phyloP scores from a whole-genome alignment of 2,888 invertebrate genomes.

The Lutraria lutraria region DNA sequence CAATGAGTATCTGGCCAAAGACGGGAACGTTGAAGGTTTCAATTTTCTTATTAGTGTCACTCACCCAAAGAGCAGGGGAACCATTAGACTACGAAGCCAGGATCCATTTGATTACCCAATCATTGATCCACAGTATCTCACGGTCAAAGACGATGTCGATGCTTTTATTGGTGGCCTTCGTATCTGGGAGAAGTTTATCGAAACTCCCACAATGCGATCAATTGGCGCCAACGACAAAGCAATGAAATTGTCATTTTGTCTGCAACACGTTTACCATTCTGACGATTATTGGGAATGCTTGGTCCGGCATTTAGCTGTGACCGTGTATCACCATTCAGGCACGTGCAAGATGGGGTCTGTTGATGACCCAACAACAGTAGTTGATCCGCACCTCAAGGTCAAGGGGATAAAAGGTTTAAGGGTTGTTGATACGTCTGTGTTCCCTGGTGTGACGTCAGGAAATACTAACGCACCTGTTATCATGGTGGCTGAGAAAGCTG shows the following conservation, averaged over 20 bases:
- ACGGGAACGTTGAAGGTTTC: slow-evolving; percentile 80
- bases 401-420: slow-evolving; percentile 43
- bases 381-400: slow-evolving; percentile 51
- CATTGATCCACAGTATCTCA: slow-evolving; percentile 96
- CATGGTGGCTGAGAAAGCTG: slow-evolving; percentile 59
- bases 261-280: slow-evolving; percentile 44
- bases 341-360: slow-evolving; percentile 32
- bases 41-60: slow-evolving; percentile 40
- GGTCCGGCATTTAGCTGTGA: slow-evolving; percentile 45
- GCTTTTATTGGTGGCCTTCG: too few relatives aligned
- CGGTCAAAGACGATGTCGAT: too few relatives aligned
- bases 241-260: background rate
- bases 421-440: slow-evolving; percentile 48
- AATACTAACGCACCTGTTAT: slow-evolving; percentile 54
- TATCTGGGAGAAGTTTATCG: slow-evolving; percentile 44
- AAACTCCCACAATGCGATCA: slow-evolving; percentile 44
- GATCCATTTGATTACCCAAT: slow-evolving; percentile 93
- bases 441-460: slow-evolving; percentile 44
- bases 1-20: slow-evolving; percentile 38
- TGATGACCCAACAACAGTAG: slow-evolving; percentile 28
- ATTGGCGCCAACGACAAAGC: background rate
- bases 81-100: slow-evolving; percentile 91
- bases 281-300: slow-evolving; percentile 66
- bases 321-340: slow-evolving; percentile 41
- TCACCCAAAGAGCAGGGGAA: slow-evolving; percentile 92